Base-by-base conservation (phyloP, 2,888 invertebrate species). In the Sphaerophoria rueppellii region DNA sequence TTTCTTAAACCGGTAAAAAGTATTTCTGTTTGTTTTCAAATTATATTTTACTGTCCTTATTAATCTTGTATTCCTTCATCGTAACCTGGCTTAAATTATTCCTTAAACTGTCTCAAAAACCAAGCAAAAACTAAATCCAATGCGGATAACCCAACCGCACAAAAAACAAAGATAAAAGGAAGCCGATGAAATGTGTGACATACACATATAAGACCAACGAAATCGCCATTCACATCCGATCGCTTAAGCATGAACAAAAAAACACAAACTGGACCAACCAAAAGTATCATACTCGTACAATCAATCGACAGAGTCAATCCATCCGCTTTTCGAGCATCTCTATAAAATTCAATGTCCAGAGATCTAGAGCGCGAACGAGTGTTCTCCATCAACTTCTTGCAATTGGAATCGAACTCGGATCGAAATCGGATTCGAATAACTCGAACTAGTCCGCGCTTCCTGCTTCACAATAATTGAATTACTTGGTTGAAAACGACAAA, bases 401-500 rank as follows among this genome's bases (percentile, higher is more conserved):
- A 34, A 69, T 46, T 55, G 50, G 70, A 52, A 37, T 75, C 34
- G 73, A 43, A 63, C 35, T 52, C 7, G n/a, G 48, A 50, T 61
- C 24, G 24, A 24, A 24, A 24, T 48, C 14, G 4, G 7, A 7
- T 7, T 43, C 9, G 43, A 24, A 24, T 24, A 24, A 24, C 24
- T 24, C 24, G 24, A 24, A 24, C 24, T 24, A 24, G 24, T 24
- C 24, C 24, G 24, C 43, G 58, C 52, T 69, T 72, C 58, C 82
- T 69, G 57, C 77, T 60, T 67, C 16, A 63, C 76, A 82, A 86
- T 87, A 87, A 87, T 87, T 87, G 87, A 87, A 87, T 87, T 87
- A 87, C 87, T 87, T 87, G 87, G 83, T 86, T 87, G 81, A 63
- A 77, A 87, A 87, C 87, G 87, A 87, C 87, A 87, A 87, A 87